These are phyloP conservation scores for Cephalopterus ornatus DNA, from an alignment of 2,113 vertebrate genomes.

Conservation along the genomic window DNA sequence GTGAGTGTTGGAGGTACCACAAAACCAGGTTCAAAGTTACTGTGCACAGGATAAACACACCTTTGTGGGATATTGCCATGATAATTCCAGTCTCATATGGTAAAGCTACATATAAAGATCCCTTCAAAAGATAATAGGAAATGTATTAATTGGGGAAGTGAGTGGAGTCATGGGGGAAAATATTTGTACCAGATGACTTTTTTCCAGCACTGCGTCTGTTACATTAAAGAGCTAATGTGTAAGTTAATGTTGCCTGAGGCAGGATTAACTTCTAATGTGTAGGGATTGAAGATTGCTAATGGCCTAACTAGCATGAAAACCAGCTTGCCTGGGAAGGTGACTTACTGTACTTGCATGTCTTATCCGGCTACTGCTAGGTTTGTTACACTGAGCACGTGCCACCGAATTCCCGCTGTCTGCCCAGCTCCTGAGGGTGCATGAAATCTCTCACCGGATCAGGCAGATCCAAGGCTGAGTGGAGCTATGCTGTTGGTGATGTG, in stretches of 20 bases:
- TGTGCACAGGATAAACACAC: not conserved
- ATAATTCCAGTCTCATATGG: not conserved
- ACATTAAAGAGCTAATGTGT: slow-evolving; percentile 35
- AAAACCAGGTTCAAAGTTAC: not conserved
- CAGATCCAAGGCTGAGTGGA: not conserved
- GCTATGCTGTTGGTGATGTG: rapidly evolving
- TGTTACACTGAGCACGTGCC: not conserved
- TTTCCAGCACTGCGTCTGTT: not conserved
- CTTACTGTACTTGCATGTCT: not conserved
- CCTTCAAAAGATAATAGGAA: not conserved
- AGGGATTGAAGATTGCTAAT: slow-evolving; percentile 25
- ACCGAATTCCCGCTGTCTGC: not conserved
- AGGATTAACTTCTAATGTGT: slow-evolving; percentile 38
- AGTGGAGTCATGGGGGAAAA: slow-evolving; percentile 20
- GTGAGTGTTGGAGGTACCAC: not conserved
- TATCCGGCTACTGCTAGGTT: not conserved
- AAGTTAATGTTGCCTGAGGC: slow-evolving; percentile 56
- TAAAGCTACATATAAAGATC: not conserved
- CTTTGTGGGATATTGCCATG: not conserved
- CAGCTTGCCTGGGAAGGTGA: not conserved
- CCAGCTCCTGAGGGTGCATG: rapidly evolving
- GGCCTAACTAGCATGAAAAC: not conserved
- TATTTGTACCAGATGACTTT: slow-evolving; percentile 14
- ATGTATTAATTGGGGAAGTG: not conserved
- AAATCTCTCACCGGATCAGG: not conserved